Conservation (phyloP, 2,888 invertebrate genomes). For the Spodoptera littoralis region DNA sequence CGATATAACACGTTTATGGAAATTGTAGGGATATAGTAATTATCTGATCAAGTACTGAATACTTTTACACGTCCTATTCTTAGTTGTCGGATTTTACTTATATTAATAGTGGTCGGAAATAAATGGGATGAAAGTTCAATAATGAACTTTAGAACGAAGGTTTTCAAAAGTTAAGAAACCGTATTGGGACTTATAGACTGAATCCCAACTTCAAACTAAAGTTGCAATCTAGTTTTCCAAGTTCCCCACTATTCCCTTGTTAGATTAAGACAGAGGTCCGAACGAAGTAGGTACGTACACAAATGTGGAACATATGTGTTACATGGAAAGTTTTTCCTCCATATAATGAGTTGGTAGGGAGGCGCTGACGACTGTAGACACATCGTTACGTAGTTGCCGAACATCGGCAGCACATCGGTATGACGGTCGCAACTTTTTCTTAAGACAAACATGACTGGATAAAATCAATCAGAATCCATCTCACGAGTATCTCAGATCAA, state of each 20-base stretch:
- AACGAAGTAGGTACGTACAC: conserved; percentile 44
- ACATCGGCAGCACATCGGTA: conserved; percentile 40
- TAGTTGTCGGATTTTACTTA: too few relatives aligned
- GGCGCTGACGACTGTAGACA: conserved; percentile 46
- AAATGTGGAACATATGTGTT: conserved; percentile 45
- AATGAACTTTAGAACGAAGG: conserved; percentile 13
- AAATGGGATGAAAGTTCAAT: neutral
- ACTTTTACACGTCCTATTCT: too few relatives aligned
- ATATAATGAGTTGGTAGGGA: conserved; percentile 45
- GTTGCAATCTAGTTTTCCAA: conserved; percentile 49
- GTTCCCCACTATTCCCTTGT: conserved; percentile 50
- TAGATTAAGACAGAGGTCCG: conserved; percentile 50
- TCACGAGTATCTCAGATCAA: conserved; percentile 76
- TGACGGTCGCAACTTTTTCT: conserved; percentile 62
- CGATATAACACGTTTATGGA: neutral
- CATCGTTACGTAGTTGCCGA: conserved; percentile 47
- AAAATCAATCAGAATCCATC: conserved; percentile 83
- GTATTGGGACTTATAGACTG: conserved; percentile 32
- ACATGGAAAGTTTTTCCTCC: conserved; percentile 29
- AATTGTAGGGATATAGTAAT: neutral
- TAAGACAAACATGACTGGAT: conserved; percentile 72
- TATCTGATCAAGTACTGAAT: neutral
- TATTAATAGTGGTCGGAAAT: too few relatives aligned
- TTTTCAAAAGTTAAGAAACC: conserved; percentile 36
- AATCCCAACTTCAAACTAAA: conserved; percentile 32